Evolutionary conservation across 2,888 invertebrate species (phyloP).

Genomic region (Halocaridina rubra): DNA sequence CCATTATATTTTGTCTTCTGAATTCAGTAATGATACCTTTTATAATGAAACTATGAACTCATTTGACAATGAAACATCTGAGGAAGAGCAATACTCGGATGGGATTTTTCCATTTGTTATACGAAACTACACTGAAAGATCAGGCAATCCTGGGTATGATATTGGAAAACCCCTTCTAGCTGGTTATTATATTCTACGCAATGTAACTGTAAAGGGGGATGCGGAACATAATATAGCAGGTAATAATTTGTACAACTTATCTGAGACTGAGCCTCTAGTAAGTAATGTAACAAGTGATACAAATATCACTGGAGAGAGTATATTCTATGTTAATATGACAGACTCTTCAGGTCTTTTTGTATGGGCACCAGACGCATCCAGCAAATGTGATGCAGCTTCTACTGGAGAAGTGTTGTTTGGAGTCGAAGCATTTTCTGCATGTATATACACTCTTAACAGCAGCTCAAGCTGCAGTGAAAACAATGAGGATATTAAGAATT

Average conservation of each 20-base stretch:
- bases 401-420: constrained; percentile 19
- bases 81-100: too few species aligned
- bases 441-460: constrained; percentile 5
- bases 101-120: too few species aligned
- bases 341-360: constrained; percentile 33
- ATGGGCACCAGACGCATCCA: constrained; percentile 32
- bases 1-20: not conserved
- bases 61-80: not conserved
- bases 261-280: too few species aligned
- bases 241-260: too few species aligned
- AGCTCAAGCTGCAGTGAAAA: not conserved
- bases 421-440: constrained; percentile 31
- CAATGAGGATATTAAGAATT: not conserved
- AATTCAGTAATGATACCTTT: not conserved
- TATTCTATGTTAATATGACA: constrained; percentile 6
- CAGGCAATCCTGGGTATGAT: constrained; percentile 45
- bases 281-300: not conserved
- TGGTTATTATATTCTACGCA: too few species aligned
- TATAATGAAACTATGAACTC: not conserved
- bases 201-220: too few species aligned
- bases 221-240: too few species aligned
- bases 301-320: not conserved
- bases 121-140: constrained; percentile 10
- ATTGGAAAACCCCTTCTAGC: constrained; percentile 10
- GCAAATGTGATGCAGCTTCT: not conserved